These are phyloP conservation scores for Gambusia yucatana DNA, from an alignment of 2,797 vertebrate species.

Conservation along the genomic window DNA sequence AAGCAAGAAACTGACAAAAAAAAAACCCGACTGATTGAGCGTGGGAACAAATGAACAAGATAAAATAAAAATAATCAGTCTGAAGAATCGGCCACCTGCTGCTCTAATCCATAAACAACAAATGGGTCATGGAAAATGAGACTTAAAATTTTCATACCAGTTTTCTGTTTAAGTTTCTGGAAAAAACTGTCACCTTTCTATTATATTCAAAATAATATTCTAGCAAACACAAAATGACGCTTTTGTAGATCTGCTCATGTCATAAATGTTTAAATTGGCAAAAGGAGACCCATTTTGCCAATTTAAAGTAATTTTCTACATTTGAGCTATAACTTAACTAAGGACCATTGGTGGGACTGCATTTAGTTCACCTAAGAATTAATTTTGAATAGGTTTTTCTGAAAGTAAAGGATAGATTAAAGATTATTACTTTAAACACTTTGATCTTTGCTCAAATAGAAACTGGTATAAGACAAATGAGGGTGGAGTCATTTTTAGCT, in stretches of 20 bases:
- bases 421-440: neutral
- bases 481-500: neutral
- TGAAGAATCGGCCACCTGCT: neutral
- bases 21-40: neutral
- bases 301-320: neutral
- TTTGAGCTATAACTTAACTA: neutral
- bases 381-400: neutral
- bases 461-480: neutral
- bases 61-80: neutral
- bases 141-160: neutral
- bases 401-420: neutral
- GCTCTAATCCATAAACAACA: neutral
- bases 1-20: neutral
- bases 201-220: neutral
- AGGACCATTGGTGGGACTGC: neutral
- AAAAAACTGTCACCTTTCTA: neutral
- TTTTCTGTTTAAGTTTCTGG: neutral
- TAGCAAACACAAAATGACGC: neutral
- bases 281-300: neutral
- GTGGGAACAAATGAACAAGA: neutral
- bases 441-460: neutral
- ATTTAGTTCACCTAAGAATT: neutral
- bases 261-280: neutral
- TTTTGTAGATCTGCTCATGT: neutral
- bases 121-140: neutral